Percentiles rank a stretch among this genome's conserved stretches.
Evolutionary conservation across 2,113 vertebrate genomes (phyloP).

Genomic region (Sisor rabdophorus): DNA sequence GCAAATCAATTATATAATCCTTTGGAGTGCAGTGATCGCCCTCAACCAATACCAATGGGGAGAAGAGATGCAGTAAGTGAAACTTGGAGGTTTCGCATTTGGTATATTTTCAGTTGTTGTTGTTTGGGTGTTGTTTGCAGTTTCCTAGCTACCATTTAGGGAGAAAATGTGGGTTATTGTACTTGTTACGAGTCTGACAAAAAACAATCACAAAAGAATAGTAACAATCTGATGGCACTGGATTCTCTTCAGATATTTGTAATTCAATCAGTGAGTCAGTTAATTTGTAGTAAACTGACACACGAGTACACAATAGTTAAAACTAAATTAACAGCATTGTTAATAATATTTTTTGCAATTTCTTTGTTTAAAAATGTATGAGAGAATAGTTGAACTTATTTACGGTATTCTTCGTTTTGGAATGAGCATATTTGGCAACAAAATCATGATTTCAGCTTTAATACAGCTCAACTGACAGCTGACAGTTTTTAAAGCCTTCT

Average conservation of each 20-base stretch:
- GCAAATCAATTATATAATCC: conserved; percentile 43
- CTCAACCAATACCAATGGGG: conserved; percentile 16
- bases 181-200: too few species aligned
- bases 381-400: too few species aligned
- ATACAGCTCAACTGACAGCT: neutral
- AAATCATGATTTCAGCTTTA: conserved; percentile 1
- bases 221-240: too few species aligned
- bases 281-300: neutral
- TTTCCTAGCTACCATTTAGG: too few species aligned
- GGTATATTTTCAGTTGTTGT: conserved; percentile 12
- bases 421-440: neutral
- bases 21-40: conserved; percentile 7
- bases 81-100: conserved; percentile 6
- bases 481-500: too few species aligned
- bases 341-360: neutral
- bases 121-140: conserved; percentile 8
- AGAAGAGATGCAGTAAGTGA: neutral
- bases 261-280: too few species aligned
- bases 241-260: too few species aligned
- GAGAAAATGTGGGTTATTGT: too few species aligned
- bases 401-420: too few species aligned
- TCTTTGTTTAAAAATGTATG: neutral
- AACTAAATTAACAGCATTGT: neutral
- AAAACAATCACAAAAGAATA: too few species aligned
- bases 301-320: neutral